These are phyloP conservation scores for Drosophila mayri DNA, from an alignment of 1,140 invertebrate genomes.

Conservation along the genomic window DNA sequence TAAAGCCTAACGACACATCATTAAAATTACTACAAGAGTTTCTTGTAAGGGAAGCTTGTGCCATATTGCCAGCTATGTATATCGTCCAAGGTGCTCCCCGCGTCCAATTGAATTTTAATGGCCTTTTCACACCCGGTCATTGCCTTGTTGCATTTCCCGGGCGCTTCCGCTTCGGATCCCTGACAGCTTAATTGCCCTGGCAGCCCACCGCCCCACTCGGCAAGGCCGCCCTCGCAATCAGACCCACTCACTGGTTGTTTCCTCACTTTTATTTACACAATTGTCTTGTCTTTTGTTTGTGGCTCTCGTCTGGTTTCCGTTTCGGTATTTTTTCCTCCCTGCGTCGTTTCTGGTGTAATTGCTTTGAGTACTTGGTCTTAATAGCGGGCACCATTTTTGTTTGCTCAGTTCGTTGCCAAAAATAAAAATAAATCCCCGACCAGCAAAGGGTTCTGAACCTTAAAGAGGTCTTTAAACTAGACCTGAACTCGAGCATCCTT, in stretches of 20 bases:
- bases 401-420: conserved; percentile 27
- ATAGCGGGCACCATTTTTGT: conserved; percentile 16
- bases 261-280: conserved; percentile 56
- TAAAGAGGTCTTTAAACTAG: conserved; percentile 25
- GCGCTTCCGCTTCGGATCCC: conserved; percentile 7
- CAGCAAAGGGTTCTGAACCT: conserved; percentile 24
- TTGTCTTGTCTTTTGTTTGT: conserved; percentile 35
- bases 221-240: conserved; percentile 26
- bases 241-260: conserved; percentile 39
- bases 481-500: conserved; percentile 1
- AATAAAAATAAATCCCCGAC: conserved; percentile 11
- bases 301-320: conserved; percentile 16
- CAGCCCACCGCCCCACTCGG: conserved; percentile 11
- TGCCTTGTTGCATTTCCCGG: conserved; percentile 28
- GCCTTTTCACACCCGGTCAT: conserved; percentile 33
- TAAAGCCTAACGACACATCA: conserved; percentile 53
- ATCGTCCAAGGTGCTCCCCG: neutral
- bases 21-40: conserved; percentile 20
- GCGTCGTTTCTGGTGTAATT: conserved; percentile 32
- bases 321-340: conserved; percentile 9
- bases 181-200: conserved; percentile 53
- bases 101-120: conserved; percentile 45
- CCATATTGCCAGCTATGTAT: conserved; percentile 5
- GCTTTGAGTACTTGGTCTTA: conserved; percentile 35
- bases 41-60: neutral